phyloP scores from a whole-genome alignment of 2,888 invertebrate genomes.

The Oligia fasciuncula region DNA sequence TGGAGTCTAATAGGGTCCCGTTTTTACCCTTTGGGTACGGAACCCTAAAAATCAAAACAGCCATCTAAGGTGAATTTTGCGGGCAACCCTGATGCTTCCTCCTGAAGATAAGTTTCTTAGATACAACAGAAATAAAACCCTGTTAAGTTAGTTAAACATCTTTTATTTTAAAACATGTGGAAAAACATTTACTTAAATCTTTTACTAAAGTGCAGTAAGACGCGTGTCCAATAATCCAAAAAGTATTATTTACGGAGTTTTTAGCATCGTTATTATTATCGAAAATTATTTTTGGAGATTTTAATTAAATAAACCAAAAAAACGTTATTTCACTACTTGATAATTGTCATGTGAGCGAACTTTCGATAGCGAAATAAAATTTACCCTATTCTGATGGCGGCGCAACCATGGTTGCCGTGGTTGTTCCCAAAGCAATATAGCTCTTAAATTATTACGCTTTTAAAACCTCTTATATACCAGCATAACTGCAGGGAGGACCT shows the following conservation, averaged over 20 bases:
- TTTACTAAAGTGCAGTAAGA: neutral
- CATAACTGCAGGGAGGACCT: neutral
- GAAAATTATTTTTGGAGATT: neutral
- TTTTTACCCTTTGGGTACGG: no score
- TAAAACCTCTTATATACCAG: neutral
- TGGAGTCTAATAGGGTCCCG: no score
- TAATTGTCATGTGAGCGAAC: no score
- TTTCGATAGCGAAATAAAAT: no score
- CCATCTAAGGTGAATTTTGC: no score
- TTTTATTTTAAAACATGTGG: slow-evolving; percentile 13
- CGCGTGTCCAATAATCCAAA: neutral
- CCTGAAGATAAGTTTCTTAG: neutral
- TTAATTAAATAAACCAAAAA: neutral
- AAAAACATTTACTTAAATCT: slow-evolving; percentile 1
- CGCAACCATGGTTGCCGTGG: neutral
- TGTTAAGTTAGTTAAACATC: neutral
- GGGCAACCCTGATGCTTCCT: no score
- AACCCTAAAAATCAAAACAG: no score
- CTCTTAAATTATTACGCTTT: no score
- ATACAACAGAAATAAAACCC: slow-evolving; percentile 11
- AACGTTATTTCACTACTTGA: neutral
- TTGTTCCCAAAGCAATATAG: no score
- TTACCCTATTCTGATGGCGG: neutral
- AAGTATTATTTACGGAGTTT: neutral
- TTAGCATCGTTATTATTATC: neutral